Base-by-base conservation (phyloP, 2,113 vertebrate species). In the Diphyllodes magnificus region DNA sequence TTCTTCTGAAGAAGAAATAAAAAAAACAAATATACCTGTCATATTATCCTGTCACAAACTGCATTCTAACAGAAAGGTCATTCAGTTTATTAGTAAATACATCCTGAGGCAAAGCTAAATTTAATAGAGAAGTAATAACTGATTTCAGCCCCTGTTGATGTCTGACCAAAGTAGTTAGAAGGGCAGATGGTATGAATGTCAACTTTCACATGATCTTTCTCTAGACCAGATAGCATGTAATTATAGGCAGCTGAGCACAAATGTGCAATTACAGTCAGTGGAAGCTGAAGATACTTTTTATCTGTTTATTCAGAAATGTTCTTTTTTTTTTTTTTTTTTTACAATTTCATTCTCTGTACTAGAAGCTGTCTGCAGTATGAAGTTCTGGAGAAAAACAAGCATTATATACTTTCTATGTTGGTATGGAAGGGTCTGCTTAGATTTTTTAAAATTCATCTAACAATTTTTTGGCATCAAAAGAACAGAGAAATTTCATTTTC, bases 61-160 rank as follows among this genome's bases (percentile, higher is more conserved):
- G 12, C 73, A 76, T 81, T 90, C 72, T 92, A 97, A 94, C 92
- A 96, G 81, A 95, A 97, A 98, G 94, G 94, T 96, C 95, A 95
- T 85, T 95, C 81, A 70, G 89, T 97, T 96, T 93, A 92, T 95
- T 93, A 95, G 91, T 72, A 95, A 97, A 97, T 90, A 84, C 13
- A 95, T 92, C 95, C 95, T 78, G 69, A 96, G 86, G 95, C 96
- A 96, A 94, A 97, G 81, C 77, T 88, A 77, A 97, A 96, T 92
- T 96, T 97, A 96, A 97, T 90, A 87, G 69, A 95, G 76, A 87
- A 95, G 78, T 95, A 97, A 95, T 95, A 96, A 94, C 91, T 75
- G 45, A 63, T 95, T 96, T 92, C 91, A 91, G 64, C 59, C 92
- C 69, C 78, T 78, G 35, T 37, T 95, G 45, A 94, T 47, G 57